These are phyloP conservation scores for Stegana nigrithorax DNA, from an alignment of 2,888 invertebrate species.

Conservation along the genomic window DNA sequence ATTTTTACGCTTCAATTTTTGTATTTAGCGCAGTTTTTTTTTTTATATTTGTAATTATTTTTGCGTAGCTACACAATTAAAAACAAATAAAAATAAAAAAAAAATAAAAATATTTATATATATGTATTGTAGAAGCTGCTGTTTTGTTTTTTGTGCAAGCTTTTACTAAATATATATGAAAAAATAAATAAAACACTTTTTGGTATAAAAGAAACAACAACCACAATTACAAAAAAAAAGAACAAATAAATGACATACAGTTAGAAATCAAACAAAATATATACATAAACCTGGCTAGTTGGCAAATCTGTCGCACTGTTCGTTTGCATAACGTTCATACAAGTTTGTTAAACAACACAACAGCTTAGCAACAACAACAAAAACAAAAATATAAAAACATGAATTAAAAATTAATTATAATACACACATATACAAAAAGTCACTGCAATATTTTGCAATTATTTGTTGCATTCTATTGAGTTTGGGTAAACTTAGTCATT, in stretches of 20 bases:
- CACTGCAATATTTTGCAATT: not conserved
- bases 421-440: constrained; percentile 1
- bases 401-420: no score
- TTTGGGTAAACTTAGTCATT: not conserved
- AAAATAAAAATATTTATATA: not conserved
- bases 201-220: constrained; percentile 5
- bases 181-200: constrained; percentile 6
- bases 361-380: no score
- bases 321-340: constrained; percentile 16
- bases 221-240: constrained; percentile 13
- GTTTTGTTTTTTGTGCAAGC: constrained; percentile 48
- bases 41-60: not conserved
- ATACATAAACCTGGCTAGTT: no score
- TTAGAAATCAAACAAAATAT: constrained; percentile 30
- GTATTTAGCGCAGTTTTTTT: not conserved
- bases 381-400: no score
- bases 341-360: constrained; percentile 3
- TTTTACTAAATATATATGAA: constrained; percentile 46
- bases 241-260: constrained; percentile 7
- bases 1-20: constrained; percentile 12
- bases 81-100: not conserved
- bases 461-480: not conserved
- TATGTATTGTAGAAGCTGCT: constrained; percentile 38
- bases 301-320: constrained; percentile 44
- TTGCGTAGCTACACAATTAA: not conserved